These are phyloP conservation scores for Corella eumyota DNA, from an alignment of 23 tunicate genomes.

Conservation along the genomic window DNA sequence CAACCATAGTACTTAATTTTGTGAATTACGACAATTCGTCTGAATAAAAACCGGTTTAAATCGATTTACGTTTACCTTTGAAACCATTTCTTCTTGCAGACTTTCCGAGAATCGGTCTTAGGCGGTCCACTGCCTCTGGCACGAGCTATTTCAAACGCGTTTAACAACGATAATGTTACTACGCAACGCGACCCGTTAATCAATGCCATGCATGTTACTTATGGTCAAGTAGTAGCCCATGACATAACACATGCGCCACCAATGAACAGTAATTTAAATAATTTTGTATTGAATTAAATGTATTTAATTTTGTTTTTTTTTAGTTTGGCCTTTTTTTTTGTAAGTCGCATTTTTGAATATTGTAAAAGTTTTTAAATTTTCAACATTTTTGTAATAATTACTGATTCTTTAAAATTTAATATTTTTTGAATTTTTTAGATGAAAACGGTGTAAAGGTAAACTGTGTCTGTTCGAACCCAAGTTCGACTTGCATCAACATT, in stretches of 20 bases:
- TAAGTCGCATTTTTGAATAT: not conserved
- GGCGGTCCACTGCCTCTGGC: constrained; percentile 25
- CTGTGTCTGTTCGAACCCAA: constrained; percentile 42
- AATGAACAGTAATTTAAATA: constrained; percentile 23
- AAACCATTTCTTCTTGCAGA: constrained; percentile 7
- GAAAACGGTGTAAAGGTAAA: constrained; percentile 21
- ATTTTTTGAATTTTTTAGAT: too few relatives aligned
- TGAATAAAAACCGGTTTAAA: too few relatives aligned
- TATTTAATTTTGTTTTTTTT: too few relatives aligned
- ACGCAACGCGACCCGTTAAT: not conserved
- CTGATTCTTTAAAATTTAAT: too few relatives aligned
- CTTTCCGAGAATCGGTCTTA: constrained; percentile 6
- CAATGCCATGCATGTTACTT: constrained; percentile 58
- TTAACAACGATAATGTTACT: constrained; percentile 1
- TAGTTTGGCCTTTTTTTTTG: too few relatives aligned
- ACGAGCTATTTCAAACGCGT: constrained; percentile 27
- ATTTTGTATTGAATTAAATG: too few relatives aligned
- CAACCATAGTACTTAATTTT: too few relatives aligned
- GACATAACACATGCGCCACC: constrained; percentile 51
- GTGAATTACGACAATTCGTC: too few relatives aligned
- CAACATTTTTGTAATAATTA: too few relatives aligned
- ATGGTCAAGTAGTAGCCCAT: constrained; percentile 63
- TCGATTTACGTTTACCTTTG: not conserved
- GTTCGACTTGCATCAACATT: constrained; percentile 41
- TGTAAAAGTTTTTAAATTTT: not conserved